Conservation (phyloP, 1,140 invertebrate species). For the Zophobas morio region DNA sequence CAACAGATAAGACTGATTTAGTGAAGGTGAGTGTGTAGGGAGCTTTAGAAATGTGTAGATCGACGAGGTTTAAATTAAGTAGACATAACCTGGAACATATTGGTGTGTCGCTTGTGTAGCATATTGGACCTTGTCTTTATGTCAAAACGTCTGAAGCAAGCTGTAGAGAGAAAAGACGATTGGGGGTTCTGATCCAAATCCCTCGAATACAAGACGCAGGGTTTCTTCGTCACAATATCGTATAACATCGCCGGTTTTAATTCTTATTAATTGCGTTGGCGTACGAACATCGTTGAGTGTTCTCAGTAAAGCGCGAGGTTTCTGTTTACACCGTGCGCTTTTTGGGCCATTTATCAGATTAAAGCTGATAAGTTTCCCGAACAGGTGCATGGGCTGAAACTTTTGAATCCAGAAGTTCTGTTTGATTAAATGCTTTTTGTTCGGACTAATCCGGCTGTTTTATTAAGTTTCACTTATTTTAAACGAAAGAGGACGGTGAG, state of each 20-base stretch:
- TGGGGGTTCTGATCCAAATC: conserved; percentile 36
- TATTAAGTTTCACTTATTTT: conserved; percentile 47
- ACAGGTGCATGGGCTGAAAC: conserved; percentile 52
- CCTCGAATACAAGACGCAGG: conserved; percentile 23
- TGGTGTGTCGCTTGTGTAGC: not conserved
- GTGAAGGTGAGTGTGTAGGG: no score
- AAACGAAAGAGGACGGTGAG: conserved; percentile 15
- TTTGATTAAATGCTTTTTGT: conserved; percentile 49
- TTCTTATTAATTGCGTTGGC: conserved; percentile 49
- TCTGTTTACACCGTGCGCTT: conserved; percentile 50
- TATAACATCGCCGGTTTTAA: conserved; percentile 46
- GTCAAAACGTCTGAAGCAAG: conserved; percentile 19
- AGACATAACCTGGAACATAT: conserved; percentile 13
- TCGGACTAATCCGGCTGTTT: conserved; percentile 47
- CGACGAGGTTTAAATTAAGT: conserved; percentile 12
- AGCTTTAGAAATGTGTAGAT: not conserved
- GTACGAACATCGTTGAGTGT: conserved; percentile 45
- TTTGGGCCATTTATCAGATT: conserved; percentile 52
- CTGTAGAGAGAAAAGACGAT: not conserved
- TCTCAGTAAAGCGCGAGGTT: conserved; percentile 44
- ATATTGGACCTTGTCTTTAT: conserved; percentile 11
- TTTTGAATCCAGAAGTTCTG: conserved; percentile 50
- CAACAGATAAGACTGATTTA: no score
- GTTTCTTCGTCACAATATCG: conserved; percentile 45
- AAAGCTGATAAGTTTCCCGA: conserved; percentile 52